These are phyloP conservation scores for Cyaniris semiargus DNA, from an alignment of 2,888 invertebrate species.

Conservation along the genomic window DNA sequence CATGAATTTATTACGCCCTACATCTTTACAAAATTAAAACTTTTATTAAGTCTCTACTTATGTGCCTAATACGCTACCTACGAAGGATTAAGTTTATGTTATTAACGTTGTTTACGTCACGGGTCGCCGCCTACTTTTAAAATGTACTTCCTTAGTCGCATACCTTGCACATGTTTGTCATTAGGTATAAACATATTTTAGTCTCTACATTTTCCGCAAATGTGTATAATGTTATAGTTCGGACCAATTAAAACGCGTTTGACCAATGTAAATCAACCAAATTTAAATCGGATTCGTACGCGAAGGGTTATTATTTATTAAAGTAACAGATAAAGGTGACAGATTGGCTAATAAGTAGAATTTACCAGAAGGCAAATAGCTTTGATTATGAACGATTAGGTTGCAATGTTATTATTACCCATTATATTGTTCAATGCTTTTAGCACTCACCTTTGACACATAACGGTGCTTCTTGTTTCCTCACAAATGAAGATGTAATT, in stretches of 20 bases:
- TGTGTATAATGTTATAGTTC: too few species aligned
- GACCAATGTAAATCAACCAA: too few species aligned
- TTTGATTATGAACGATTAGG: neutral
- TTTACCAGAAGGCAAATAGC: neutral
- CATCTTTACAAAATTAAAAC: too few species aligned
- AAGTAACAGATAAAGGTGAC: too few species aligned
- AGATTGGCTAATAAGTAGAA: neutral
- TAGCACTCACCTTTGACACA: slow-evolving; percentile 4
- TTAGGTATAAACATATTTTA: neutral
- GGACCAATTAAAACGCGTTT: too few species aligned
- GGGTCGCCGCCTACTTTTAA: neutral
- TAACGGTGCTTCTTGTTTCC: neutral
- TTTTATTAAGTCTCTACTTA: neutral
- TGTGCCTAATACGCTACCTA: neutral
- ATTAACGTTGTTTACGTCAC: neutral
- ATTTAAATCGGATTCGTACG: too few species aligned
- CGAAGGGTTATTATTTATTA: too few species aligned
- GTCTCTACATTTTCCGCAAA: neutral
- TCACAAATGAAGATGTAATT: slow-evolving; percentile 11
- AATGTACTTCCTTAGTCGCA: neutral
- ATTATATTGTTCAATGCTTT: neutral
- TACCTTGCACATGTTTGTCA: neutral
- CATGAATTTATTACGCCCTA: too few species aligned
- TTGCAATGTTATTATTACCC: neutral
- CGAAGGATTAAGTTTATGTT: neutral